A percentile compares a stretch with the other conserved stretches of the same genome.
phyloP scores from a whole-genome alignment of 2,113 vertebrate species.

The Protobothrops mucrosquamatus region DNA sequence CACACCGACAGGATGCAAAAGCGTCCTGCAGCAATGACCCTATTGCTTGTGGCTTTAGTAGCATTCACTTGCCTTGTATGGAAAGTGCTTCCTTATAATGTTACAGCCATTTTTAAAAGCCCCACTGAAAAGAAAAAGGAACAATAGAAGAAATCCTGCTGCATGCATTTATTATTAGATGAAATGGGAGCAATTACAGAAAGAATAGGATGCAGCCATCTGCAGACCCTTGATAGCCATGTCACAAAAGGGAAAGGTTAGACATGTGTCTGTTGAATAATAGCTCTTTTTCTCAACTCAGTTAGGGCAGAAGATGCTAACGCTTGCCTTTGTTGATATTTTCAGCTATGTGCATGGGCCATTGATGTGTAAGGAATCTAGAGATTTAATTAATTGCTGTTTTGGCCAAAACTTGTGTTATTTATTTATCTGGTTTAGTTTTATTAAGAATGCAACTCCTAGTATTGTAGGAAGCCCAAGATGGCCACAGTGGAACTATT shows the following conservation, averaged over 20 bases:
- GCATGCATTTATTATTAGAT: slow-evolving; percentile 62
- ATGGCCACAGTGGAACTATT: background rate
- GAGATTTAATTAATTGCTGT: slow-evolving; percentile 24
- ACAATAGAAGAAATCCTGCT: slow-evolving; percentile 55
- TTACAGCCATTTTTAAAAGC: slow-evolving; percentile 42
- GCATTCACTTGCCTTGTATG: background rate
- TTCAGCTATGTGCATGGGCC: slow-evolving; percentile 3
- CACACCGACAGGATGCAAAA: slow-evolving; percentile 24
- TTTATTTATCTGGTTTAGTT: background rate
- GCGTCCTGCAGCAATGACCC: slow-evolving; percentile 35
- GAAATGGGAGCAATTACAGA: slow-evolving; percentile 65
- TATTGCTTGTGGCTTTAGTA: slow-evolving; percentile 33
- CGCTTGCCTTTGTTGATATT: slow-evolving; percentile 18
- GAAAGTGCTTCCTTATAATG: slow-evolving; percentile 2
- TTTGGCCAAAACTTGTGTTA: background rate
- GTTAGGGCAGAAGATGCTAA: slow-evolving; percentile 29
- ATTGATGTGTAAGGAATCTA: background rate
- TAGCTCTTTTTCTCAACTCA: slow-evolving; percentile 54
- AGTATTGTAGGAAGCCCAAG: background rate
- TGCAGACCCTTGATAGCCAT: slow-evolving; percentile 66
- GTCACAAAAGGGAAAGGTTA: slow-evolving; percentile 61
- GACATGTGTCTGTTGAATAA: slow-evolving; percentile 59
- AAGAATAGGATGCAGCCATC: slow-evolving; percentile 65
- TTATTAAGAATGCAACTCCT: background rate
- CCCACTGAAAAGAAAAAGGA: slow-evolving; percentile 45